Conservation (phyloP, 2,797 vertebrate genomes). For the Halcyon chelicuti region DNA sequence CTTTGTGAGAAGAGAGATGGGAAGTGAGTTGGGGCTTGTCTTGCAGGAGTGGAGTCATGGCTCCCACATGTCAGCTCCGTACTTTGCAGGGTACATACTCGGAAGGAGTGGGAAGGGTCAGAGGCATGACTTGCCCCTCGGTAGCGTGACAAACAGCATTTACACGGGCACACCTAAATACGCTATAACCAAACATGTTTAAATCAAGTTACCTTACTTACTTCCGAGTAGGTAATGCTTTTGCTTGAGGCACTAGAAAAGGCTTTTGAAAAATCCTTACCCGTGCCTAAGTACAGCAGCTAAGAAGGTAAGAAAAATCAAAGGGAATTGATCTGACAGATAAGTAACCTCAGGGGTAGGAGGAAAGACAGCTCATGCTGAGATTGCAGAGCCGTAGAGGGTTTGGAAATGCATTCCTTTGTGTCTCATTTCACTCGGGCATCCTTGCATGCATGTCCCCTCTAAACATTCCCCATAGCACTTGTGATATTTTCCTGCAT, state of each 20-base stretch:
- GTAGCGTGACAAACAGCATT: background rate
- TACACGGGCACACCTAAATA: background rate
- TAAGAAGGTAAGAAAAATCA: background rate
- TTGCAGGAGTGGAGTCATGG: background rate
- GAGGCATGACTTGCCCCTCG: background rate
- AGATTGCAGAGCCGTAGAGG: background rate
- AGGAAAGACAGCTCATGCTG: background rate
- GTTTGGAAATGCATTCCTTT: background rate
- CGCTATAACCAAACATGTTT: background rate
- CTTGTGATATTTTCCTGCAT: background rate
- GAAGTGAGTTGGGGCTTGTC: background rate
- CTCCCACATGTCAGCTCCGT: background rate
- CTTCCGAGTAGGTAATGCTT: background rate
- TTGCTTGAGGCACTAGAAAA: background rate
- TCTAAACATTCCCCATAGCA: background rate
- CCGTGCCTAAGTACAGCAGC: background rate
- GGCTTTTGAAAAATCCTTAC: background rate
- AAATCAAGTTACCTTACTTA: background rate
- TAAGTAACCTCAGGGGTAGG: background rate
- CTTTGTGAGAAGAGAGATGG: background rate
- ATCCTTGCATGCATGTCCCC: background rate
- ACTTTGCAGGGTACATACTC: background rate
- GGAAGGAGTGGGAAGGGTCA: background rate
- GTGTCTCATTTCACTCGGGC: fast-evolving
- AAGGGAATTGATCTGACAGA: background rate